Percentiles rank a stretch among this genome's conserved stretches.
These are phyloP conservation scores for Heliothis peltigera DNA, from an alignment of 2,888 invertebrate genomes.

Conservation along the genomic window DNA sequence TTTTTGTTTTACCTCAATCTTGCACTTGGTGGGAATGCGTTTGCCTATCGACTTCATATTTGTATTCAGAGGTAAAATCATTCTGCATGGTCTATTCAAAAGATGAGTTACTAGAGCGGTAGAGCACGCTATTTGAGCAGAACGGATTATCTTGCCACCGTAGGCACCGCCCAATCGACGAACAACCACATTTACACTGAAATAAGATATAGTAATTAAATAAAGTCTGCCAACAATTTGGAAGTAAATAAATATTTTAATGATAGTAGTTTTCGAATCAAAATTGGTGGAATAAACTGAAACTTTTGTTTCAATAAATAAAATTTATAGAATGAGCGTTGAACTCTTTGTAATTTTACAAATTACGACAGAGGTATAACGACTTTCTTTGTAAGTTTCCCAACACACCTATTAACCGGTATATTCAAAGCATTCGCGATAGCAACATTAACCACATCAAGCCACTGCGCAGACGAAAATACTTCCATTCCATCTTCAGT, in stretches of 20 bases:
- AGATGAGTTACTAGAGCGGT: slow-evolving; percentile 86
- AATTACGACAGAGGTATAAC: not conserved
- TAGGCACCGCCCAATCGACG: slow-evolving; percentile 86
- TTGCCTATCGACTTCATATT: slow-evolving; percentile 91
- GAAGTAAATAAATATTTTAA: not conserved
- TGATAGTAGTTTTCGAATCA: not conserved
- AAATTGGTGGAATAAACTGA: not conserved
- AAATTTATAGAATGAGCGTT: not conserved
- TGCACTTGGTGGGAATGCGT: slow-evolving; percentile 82
- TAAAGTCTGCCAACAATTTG: not conserved
- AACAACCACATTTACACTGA: slow-evolving; percentile 91
- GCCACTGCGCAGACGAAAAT: slow-evolving; percentile 90
- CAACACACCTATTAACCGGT: slow-evolving; percentile 89
- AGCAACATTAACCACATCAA: slow-evolving; percentile 89
- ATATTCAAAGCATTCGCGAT: slow-evolving; percentile 88
- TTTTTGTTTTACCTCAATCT: slow-evolving; percentile 85
- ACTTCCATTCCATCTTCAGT: slow-evolving; percentile 93
- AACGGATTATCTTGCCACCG: slow-evolving; percentile 93
- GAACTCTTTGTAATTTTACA: not conserved
- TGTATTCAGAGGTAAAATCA: slow-evolving; percentile 91
- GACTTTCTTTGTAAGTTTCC: not conserved
- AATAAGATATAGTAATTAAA: slow-evolving; percentile 18
- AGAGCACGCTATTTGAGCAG: slow-evolving; percentile 82
- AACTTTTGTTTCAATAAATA: not conserved
- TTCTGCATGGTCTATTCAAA: slow-evolving; percentile 91